Base-by-base conservation (phyloP, 2,797 vertebrate species). In the Remorina albescens region DNA sequence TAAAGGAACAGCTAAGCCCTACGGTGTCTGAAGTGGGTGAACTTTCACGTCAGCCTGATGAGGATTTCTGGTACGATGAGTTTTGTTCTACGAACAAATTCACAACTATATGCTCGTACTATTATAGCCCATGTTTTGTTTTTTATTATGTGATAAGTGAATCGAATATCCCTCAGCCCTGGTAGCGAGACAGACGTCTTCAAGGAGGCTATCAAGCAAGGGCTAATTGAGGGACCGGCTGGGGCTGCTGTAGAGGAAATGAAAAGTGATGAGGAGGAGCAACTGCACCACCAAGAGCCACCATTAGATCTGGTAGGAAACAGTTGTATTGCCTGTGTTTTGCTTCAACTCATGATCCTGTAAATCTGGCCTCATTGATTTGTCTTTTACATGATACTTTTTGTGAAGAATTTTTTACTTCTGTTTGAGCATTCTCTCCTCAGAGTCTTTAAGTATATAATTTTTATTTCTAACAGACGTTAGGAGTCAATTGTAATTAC, bases 11-110 rank as follows among this genome's bases (percentile, higher is more conserved):
- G 18, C 73, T 51, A 47, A 59, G 30, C 39, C 7, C 42, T 2
- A 0, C 18, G 37, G 21, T 10, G 30, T 58, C 56, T 64, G 72
- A 81, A 15, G 30, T 11, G 36, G 23, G 10, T 23, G 70, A 79
- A 57, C 18, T 6, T 19, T 74, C 64, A 8, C 62, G 19, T 19
- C 60, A 75, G 39, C 46, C 44, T 0, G 65, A 75, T 0, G 18
- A 80, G 8, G 21, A 28, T n/a, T 49, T 66, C 2, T 59, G 88
- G 91, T 93, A 83, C 9, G 39, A n/a, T 32, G 21, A 18, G 9
- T 30, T 67, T 65, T 47, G 3, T 37, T 16, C n/a, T 7, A 12
- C 46, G 1, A 16, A 70, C 1, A 60, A 19, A 67, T 26, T 8
- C 15, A 65, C 41, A 56, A 21, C 7, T 49, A 10, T 23, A 18